Evolutionary conservation across 2,797 vertebrate species (phyloP).

Genomic region (Peromyscus eremicus): DNA sequence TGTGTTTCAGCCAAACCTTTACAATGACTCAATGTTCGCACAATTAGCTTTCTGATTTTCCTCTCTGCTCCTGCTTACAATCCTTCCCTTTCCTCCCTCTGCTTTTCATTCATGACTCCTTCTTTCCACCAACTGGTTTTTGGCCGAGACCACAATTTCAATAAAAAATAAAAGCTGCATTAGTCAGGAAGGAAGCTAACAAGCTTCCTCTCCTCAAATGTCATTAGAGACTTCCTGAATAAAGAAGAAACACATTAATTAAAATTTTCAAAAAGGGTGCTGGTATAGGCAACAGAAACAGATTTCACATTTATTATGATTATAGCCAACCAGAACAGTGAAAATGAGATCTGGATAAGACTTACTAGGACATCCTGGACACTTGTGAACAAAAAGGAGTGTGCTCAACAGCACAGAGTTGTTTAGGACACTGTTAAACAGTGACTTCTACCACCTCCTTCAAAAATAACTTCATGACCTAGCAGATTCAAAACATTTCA

Average conservation of each 20-base stretch:
- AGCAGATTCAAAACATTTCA: slow-evolving; percentile 50
- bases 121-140: slow-evolving; percentile 79
- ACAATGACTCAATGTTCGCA: slow-evolving; percentile 63
- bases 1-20: slow-evolving; percentile 40
- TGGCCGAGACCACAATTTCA: slow-evolving; percentile 89
- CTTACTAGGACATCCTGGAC: slow-evolving; percentile 15
- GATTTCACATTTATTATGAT: slow-evolving; percentile 61
- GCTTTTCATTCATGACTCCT: slow-evolving; percentile 35
- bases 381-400: background rate
- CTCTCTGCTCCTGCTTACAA: background rate
- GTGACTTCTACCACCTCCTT: slow-evolving; percentile 68
- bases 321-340: slow-evolving; percentile 72
- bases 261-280: slow-evolving; percentile 68
- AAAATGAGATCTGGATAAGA: slow-evolving; percentile 56
- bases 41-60: slow-evolving; percentile 73
- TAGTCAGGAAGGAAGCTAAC: slow-evolving; percentile 94
- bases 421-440: slow-evolving; percentile 2
- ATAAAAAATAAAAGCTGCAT: slow-evolving; percentile 95
- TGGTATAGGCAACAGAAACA: slow-evolving; percentile 78
- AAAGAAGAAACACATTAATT: slow-evolving; percentile 88
- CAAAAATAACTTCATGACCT: slow-evolving; percentile 49
- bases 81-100: background rate
- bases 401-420: background rate
- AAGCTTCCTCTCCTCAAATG: slow-evolving; percentile 90
- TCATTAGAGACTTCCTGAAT: slow-evolving; percentile 96